Evolutionary conservation across 2,797 vertebrate genomes (phyloP).

Genomic region (Coccyzus lansbergi): DNA sequence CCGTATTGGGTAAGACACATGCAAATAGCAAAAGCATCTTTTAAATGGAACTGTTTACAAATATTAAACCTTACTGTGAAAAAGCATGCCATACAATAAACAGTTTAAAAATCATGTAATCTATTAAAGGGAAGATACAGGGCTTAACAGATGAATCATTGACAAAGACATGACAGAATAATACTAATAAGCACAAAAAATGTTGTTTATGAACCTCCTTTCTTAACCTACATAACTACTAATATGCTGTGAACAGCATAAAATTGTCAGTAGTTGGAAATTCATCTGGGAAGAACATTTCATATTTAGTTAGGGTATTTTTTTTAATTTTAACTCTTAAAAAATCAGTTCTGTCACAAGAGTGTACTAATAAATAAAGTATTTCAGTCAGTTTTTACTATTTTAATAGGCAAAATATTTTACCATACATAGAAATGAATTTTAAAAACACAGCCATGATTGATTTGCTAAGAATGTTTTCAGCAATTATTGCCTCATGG

Average conservation of each 20-base stretch:
- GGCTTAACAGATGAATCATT: not conserved
- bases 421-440: not conserved
- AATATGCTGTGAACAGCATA: not conserved
- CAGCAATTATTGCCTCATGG: not conserved
- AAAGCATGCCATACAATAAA: not conserved
- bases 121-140: not conserved
- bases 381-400: not conserved
- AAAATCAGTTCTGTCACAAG: not conserved
- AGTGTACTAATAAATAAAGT: not conserved
- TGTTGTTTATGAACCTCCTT: not conserved
- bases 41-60: slow-evolving; percentile 28
- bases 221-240: not conserved
- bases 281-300: not conserved
- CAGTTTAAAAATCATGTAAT: not conserved
- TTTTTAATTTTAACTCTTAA: not conserved
- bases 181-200: not conserved
- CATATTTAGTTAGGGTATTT: not conserved
- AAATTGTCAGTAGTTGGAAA: not conserved
- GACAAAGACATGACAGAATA: not conserved
- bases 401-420: not conserved
- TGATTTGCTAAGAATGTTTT: not conserved
- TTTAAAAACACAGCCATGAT: not conserved
- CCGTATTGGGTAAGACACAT: not conserved
- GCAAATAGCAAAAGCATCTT: not conserved
- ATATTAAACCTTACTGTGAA: not conserved